These are phyloP conservation scores for Diabrotica virgifera DNA, from an alignment of 1,140 invertebrate species.

Conservation along the genomic window DNA sequence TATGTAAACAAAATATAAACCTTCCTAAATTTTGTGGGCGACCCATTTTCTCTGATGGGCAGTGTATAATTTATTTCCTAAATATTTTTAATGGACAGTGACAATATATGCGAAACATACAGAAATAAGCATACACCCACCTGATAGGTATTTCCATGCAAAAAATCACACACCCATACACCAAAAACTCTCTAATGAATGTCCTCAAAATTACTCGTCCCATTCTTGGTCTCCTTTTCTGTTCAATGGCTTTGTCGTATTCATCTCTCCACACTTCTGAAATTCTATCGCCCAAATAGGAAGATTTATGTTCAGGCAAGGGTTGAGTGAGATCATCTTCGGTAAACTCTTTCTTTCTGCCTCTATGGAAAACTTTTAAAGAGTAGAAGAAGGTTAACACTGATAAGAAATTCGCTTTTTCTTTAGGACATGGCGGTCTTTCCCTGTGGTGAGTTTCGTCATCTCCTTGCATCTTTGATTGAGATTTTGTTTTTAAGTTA, in stretches of 20 bases:
- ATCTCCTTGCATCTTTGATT: background rate
- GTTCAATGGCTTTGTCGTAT: constrained; percentile 28
- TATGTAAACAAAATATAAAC: no score
- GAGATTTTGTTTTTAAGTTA: no score
- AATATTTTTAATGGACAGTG: background rate
- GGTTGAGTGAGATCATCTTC: constrained; percentile 38
- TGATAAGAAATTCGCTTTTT: constrained; percentile 52
- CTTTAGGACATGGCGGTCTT: constrained; percentile 49
- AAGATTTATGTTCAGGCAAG: constrained; percentile 37
- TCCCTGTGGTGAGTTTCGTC: background rate
- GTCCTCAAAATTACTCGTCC: constrained; percentile 43
- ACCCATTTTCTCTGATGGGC: no score
- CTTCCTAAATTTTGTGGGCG: no score
- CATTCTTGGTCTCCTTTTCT: constrained; percentile 43
- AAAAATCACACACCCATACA: constrained; percentile 44
- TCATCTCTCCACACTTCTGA: constrained; percentile 36
- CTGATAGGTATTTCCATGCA: constrained; percentile 43
- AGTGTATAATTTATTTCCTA: no score
- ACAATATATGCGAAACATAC: no score
- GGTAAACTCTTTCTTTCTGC: constrained; percentile 34
- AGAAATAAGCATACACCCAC: background rate
- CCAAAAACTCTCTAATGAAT: constrained; percentile 44
- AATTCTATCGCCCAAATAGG: constrained; percentile 34
- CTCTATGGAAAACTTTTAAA: constrained; percentile 36
- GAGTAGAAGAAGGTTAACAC: constrained; percentile 53